Percentiles rank a stretch among this genome's conserved stretches.
Conservation (phyloP, 2,113 vertebrate genomes). For the Pelecanoides urinatrix region DNA sequence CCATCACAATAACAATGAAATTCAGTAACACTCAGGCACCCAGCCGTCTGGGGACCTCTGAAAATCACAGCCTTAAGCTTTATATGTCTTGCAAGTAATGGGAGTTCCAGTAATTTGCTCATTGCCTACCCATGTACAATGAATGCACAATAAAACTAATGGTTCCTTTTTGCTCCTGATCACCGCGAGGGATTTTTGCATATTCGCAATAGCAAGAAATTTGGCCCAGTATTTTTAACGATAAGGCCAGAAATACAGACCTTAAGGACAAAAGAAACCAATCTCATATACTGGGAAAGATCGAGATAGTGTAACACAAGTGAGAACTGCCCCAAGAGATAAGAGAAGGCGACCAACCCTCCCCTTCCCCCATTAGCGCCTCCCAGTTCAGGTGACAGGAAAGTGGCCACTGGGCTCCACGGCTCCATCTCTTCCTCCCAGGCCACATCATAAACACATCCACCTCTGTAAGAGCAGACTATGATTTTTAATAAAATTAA, state of each 20-base stretch:
- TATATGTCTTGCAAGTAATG: background rate
- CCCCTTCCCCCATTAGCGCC: background rate
- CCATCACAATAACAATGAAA: background rate
- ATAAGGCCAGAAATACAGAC: background rate
- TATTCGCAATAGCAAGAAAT: background rate
- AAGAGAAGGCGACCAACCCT: background rate
- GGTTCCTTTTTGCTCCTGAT: background rate
- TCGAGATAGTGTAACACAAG: background rate
- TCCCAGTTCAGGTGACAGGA: background rate
- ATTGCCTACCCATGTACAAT: background rate
- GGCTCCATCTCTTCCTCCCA: background rate
- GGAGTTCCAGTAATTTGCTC: background rate
- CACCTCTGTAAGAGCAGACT: background rate
- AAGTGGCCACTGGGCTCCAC: background rate
- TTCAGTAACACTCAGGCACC: background rate
- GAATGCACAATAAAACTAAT: background rate
- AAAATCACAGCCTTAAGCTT: background rate
- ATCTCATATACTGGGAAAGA: background rate
- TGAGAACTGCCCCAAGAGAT: background rate
- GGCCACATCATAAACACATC: background rate
- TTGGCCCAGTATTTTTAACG: background rate
- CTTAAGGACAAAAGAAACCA: background rate
- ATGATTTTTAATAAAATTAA: background rate
- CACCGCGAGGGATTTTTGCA: background rate
- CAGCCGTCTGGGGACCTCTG: background rate